These are phyloP conservation scores for Peromyscus aztecus DNA, from an alignment of 2,797 vertebrate species.

Conservation along the genomic window DNA sequence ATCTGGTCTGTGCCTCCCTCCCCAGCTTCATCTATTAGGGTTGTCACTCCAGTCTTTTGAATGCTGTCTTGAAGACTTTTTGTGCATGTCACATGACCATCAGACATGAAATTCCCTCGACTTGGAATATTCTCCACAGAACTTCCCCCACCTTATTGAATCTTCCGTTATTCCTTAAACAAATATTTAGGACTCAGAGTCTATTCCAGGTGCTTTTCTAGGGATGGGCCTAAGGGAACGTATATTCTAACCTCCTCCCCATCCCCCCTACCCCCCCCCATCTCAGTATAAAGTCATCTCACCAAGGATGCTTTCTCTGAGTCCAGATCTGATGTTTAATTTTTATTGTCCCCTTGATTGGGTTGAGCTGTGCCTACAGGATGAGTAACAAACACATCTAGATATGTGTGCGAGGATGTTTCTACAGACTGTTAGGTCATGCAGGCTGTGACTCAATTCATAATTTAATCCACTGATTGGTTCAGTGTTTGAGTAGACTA, in stretches of 20 bases:
- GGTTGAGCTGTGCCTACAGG: not conserved
- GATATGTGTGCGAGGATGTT: not conserved
- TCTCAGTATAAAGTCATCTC: not conserved
- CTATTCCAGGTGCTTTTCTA: not conserved
- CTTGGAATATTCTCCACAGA: not conserved
- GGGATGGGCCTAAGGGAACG: not conserved
- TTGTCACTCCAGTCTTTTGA: not conserved
- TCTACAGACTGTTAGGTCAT: not conserved
- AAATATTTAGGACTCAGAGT: not conserved
- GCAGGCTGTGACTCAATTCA: not conserved
- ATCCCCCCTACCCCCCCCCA: not conserved
- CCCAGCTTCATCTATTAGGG: not conserved
- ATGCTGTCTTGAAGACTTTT: not conserved
- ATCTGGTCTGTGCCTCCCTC: not conserved
- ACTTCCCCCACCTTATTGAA: not conserved
- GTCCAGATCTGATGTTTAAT: not conserved
- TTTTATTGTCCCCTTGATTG: not conserved
- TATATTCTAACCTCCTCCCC: not conserved
- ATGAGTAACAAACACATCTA: not conserved
- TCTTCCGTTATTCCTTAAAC: not conserved
- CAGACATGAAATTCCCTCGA: not conserved
- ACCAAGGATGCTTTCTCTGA: not conserved
- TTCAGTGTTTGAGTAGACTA: not conserved
- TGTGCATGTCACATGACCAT: not conserved
- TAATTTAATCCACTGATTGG: not conserved